Conservation (phyloP, 2,797 vertebrate genomes). For the Lates japonicus region DNA sequence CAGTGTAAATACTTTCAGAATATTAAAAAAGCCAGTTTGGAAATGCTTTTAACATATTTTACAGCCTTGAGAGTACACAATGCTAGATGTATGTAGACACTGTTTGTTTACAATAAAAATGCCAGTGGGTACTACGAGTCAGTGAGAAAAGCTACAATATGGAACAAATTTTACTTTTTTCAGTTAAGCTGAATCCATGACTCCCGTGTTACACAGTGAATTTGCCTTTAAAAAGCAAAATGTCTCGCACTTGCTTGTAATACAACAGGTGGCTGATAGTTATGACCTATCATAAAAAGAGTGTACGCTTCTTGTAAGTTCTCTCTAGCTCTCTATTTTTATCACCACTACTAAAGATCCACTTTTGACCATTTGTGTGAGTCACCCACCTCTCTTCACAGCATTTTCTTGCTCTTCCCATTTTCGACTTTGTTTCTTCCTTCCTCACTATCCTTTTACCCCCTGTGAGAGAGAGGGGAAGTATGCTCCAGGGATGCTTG, state of each 20-base stretch:
- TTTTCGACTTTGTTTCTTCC: background rate
- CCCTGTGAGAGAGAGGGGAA: conserved; percentile 12
- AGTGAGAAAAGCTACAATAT: background rate
- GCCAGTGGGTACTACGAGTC: background rate
- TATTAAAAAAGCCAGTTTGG: background rate
- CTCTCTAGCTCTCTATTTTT: background rate
- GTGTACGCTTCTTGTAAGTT: background rate
- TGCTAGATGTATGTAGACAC: background rate
- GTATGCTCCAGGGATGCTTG: conserved; percentile 44
- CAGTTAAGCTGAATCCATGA: background rate
- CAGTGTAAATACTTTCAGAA: background rate
- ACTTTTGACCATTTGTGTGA: background rate
- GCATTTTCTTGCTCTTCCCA: background rate
- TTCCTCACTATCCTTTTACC: conserved; percentile 10
- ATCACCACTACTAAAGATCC: background rate
- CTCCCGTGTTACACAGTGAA: too few species aligned
- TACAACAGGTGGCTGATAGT: conserved; percentile 1
- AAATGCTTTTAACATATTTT: conserved; percentile 7
- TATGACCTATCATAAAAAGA: background rate
- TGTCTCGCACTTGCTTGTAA: background rate
- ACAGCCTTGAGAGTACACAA: background rate
- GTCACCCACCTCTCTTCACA: background rate
- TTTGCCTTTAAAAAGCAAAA: background rate
- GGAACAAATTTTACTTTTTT: background rate
- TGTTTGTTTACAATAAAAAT: background rate